These are phyloP conservation scores for Sebastes hubbsi DNA, from an alignment of 2,797 vertebrate genomes.

Conservation along the genomic window DNA sequence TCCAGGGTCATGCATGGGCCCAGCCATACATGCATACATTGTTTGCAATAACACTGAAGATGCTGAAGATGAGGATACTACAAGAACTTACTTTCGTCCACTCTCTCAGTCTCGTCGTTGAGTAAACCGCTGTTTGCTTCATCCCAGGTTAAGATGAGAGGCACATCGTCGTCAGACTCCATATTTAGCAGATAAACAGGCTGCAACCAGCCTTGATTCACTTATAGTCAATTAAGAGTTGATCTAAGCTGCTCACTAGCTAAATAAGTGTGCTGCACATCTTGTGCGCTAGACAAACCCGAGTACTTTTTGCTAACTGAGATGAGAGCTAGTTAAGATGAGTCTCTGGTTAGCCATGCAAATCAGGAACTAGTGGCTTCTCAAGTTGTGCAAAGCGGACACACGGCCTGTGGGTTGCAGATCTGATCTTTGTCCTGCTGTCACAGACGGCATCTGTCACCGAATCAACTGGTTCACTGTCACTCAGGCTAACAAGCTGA, in stretches of 20 bases:
- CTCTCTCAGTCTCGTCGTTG: conserved; percentile 77
- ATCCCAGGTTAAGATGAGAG: conserved; percentile 94
- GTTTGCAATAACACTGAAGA: not conserved
- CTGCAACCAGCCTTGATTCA: not conserved
- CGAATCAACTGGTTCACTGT: conserved; percentile 34
- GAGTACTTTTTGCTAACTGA: not conserved
- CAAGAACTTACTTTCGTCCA: conserved; percentile 88
- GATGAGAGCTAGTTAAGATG: not conserved
- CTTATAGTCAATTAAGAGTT: not conserved
- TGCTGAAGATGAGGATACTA: not conserved
- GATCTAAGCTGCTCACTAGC: not conserved
- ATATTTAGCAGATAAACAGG: conserved; percentile 51
- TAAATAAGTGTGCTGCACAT: conserved; percentile 42
- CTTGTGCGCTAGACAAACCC: not conserved
- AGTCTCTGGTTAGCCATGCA: not conserved
- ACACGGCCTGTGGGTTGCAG: not conserved
- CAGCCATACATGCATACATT: fast-evolving
- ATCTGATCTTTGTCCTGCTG: conserved; percentile 19
- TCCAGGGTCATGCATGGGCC: not conserved
- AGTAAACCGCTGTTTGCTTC: conserved; percentile 83
- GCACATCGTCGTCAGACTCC: conserved; percentile 93
- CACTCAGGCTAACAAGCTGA: conserved; percentile 31
- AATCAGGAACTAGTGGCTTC: not conserved
- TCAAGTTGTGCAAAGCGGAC: not conserved
- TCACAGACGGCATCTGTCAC: conserved; percentile 44